Evolutionary conservation across 2,113 vertebrate species (phyloP).

Genomic region (Sylvicapra grimmia): DNA sequence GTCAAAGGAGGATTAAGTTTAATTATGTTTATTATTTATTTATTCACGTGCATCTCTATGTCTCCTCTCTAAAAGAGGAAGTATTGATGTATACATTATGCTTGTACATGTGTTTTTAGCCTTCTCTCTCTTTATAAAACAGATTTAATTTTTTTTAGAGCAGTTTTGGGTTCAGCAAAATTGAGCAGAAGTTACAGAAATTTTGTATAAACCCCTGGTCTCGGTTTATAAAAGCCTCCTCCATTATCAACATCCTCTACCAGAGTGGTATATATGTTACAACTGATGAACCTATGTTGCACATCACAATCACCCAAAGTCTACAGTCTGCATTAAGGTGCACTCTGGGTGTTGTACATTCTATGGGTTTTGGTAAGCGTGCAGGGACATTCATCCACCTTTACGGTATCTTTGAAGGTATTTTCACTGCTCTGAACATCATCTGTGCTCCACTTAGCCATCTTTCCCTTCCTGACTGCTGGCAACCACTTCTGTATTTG

Average conservation of each 20-base stretch:
- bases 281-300: rapidly evolving
- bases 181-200: not conserved
- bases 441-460: not conserved
- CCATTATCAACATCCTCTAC: not conserved
- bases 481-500: not conserved
- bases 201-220: not conserved
- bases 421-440: not conserved
- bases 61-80: not conserved
- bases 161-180: not conserved
- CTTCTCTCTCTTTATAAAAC: not conserved
- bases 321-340: not conserved
- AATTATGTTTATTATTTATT: not conserved
- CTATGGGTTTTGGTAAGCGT: not conserved
- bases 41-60: not conserved
- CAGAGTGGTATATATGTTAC: not conserved
- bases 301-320: not conserved
- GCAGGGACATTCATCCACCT: not conserved
- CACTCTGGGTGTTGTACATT: not conserved
- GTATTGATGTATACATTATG: not conserved
- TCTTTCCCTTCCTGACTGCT: not conserved
- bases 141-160: not conserved
- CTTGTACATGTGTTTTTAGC: not conserved
- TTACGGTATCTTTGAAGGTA: not conserved
- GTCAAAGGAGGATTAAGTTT: not conserved
- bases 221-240: too few species aligned